These are phyloP conservation scores for Aelia acuminata DNA, from an alignment of 2,888 invertebrate species.

Conservation along the genomic window DNA sequence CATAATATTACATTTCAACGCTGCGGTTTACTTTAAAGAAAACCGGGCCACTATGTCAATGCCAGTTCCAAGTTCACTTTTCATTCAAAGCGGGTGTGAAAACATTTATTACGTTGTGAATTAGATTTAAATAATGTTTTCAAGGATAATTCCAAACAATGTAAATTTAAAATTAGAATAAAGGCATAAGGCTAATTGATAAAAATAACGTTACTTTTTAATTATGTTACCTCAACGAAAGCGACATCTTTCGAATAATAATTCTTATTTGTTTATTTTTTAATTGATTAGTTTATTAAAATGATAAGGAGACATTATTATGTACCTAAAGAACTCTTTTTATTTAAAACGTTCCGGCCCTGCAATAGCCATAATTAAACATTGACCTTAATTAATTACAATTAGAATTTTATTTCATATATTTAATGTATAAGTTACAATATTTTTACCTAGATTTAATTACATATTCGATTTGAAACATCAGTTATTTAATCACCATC, in stretches of 20 bases:
- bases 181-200: not conserved
- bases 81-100: conserved; percentile 15
- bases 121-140: not conserved
- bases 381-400: too few relatives aligned
- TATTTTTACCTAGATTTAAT: too few relatives aligned
- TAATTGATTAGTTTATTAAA: not conserved
- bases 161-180: not conserved
- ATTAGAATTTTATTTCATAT: too few relatives aligned
- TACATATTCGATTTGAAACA: too few relatives aligned
- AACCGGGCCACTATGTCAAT: conserved; percentile 33
- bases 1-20: conserved; percentile 31
- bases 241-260: not conserved
- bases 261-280: not conserved
- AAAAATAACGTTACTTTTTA: not conserved
- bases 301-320: not conserved
- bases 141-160: not conserved
- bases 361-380: too few relatives aligned
- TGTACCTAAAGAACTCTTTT: not conserved
- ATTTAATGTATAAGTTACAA: too few relatives aligned
- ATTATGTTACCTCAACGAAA: not conserved
- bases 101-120: not conserved
- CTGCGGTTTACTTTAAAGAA: conserved; percentile 30
- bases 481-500: too few relatives aligned
- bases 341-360: not conserved
- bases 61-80: conserved; percentile 29